Evolutionary conservation across 1,140 invertebrate genomes (phyloP).

Genomic region (Chironomus tepperi): DNA sequence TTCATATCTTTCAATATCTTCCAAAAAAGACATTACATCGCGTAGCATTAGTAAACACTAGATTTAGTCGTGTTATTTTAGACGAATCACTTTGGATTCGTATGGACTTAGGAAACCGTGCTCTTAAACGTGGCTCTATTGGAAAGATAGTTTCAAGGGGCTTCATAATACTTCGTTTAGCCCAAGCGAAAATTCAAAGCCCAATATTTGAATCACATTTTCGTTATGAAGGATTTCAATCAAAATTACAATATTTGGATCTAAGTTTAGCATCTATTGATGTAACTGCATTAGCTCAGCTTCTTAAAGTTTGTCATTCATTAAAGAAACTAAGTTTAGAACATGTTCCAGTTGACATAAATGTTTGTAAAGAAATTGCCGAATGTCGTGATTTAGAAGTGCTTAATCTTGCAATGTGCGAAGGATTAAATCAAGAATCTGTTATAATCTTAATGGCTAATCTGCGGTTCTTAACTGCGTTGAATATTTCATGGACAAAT

Average conservation of each 20-base stretch:
- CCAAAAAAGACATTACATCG: constrained; percentile 64
- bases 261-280: constrained; percentile 67
- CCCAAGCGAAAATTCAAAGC: constrained; percentile 56
- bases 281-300: constrained; percentile 46
- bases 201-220: constrained; percentile 42
- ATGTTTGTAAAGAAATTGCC: constrained; percentile 54
- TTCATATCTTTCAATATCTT: constrained; percentile 73
- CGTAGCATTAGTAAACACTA: constrained; percentile 57
- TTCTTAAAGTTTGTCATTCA: constrained; percentile 57
- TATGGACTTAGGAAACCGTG: constrained; percentile 65
- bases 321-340: constrained; percentile 78
- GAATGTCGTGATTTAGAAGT: constrained; percentile 57
- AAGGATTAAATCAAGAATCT: constrained; percentile 51
- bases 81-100: constrained; percentile 79
- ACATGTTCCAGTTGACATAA: constrained; percentile 54
- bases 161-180: constrained; percentile 61
- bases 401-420: constrained; percentile 65
- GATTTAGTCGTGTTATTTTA: constrained; percentile 58
- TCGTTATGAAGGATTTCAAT: constrained; percentile 31
- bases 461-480: constrained; percentile 55
- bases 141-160: constrained; percentile 62
- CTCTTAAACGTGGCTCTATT: constrained; percentile 54
- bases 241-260: constrained; percentile 70
- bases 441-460: constrained; percentile 49
- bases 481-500: constrained; percentile 77